Evolutionary conservation across 2,888 invertebrate species (phyloP).

Genomic region (Athetis lepigone): DNA sequence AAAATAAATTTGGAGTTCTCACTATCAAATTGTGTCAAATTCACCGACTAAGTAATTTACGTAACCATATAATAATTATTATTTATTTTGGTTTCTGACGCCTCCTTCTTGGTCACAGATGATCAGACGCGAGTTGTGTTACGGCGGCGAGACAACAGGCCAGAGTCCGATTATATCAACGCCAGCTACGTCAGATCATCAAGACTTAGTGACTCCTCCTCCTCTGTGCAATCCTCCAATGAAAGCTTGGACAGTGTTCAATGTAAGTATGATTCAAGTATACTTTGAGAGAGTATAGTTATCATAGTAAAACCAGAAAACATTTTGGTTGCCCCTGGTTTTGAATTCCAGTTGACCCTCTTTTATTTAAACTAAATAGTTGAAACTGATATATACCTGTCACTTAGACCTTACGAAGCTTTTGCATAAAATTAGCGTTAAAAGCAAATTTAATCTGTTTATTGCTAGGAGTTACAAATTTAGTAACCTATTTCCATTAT

Average conservation of each 20-base stretch:
- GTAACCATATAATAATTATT: too few relatives aligned
- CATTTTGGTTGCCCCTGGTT: too few relatives aligned
- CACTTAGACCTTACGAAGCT: background rate
- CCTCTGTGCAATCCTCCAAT: constrained; percentile 79
- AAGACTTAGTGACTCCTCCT: constrained; percentile 70
- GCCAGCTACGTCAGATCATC: constrained; percentile 96
- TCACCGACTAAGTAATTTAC: too few relatives aligned
- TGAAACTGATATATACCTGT: too few relatives aligned
- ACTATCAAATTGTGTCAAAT: too few relatives aligned
- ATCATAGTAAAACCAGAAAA: too few relatives aligned
- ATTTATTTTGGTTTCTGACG: background rate
- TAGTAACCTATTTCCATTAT: constrained; percentile 18
- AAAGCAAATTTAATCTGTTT: background rate
- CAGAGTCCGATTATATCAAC: constrained; percentile 97
- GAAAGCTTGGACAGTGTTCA: constrained; percentile 82
- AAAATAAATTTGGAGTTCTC: too few relatives aligned
- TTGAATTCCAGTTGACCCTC: too few relatives aligned
- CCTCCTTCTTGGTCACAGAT: constrained; percentile 78
- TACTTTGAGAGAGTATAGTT: too few relatives aligned
- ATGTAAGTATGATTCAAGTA: constrained; percentile 78
- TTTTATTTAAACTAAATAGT: too few relatives aligned
- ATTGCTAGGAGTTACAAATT: background rate
- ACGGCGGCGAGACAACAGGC: constrained; percentile 89
- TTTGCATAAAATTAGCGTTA: background rate
- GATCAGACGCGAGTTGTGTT: constrained; percentile 98